Percentiles rank a stretch among this genome's conserved stretches.
phyloP scores from a whole-genome alignment of 2,113 vertebrate genomes.

The Bombycilla garrulus region DNA sequence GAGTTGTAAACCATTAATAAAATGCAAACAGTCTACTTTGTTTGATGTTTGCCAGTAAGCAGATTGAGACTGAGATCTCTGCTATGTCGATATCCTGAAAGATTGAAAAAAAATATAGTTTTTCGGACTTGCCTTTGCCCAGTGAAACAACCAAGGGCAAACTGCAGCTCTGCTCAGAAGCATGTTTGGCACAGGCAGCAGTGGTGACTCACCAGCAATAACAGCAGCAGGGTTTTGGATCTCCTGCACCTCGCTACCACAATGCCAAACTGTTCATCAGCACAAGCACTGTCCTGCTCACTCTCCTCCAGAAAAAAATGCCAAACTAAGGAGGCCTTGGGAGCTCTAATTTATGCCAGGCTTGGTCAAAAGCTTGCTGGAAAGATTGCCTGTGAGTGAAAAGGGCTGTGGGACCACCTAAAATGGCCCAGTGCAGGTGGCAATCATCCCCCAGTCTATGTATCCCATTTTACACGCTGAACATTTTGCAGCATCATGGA shows the following conservation, averaged over 20 bases:
- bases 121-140: constrained; percentile 12
- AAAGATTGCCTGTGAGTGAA: not conserved
- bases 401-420: not conserved
- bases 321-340: not conserved
- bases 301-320: not conserved
- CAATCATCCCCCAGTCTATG: not conserved
- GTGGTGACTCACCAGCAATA: constrained; percentile 40
- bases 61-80: not conserved
- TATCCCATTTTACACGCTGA: not conserved
- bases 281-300: not conserved
- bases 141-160: constrained; percentile 36
- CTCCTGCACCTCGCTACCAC: not conserved
- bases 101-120: not conserved
- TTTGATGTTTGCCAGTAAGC: not conserved
- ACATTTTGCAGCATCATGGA: not conserved
- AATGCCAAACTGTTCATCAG: constrained; percentile 27
- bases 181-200: constrained; percentile 3
- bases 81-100: not conserved
- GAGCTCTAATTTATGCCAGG: not conserved
- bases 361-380: not conserved
- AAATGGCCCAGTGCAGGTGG: not conserved
- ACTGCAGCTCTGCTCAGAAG: not conserved
- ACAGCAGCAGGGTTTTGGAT: constrained; percentile 38
- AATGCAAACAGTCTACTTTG: not conserved
- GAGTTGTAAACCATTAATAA: not conserved